A percentile compares a stretch with the other conserved stretches of the same genome.
phyloP scores from a whole-genome alignment of 2,113 vertebrate genomes.

The Pollachius pollachius region DNA sequence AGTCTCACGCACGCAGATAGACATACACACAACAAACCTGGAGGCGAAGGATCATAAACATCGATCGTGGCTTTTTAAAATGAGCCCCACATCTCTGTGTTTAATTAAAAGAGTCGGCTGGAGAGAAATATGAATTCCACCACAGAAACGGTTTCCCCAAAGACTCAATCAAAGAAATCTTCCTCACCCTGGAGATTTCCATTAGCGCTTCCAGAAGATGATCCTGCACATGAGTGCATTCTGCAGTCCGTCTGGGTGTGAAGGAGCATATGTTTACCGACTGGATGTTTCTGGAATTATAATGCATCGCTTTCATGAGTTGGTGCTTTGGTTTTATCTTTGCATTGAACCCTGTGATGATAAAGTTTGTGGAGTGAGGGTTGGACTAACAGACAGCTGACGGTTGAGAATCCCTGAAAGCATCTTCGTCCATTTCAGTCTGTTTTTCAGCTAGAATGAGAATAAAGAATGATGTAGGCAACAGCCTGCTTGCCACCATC shows the following conservation, averaged over 20 bases:
- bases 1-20: conserved; percentile 3
- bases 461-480: not conserved
- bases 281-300: not conserved
- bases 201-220: conserved; percentile 15
- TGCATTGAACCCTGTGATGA: no score
- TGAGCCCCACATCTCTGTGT: conserved; percentile 26
- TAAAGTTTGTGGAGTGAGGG: no score
- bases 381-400: no score
- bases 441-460: not conserved
- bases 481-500: no score
- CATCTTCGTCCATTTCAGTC: not conserved
- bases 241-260: conserved; percentile 22
- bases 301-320: not conserved
- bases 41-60: conserved; percentile 33
- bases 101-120: conserved; percentile 40
- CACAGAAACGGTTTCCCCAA: conserved; percentile 12
- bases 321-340: no score
- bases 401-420: no score
- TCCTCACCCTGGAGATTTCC: conserved; percentile 34
- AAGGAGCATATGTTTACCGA: conserved; percentile 1
- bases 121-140: conserved; percentile 29
- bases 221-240: conserved; percentile 17
- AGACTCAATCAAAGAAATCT: conserved; percentile 40
- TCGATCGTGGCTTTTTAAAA: conserved; percentile 30
- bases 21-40: conserved; percentile 15